These are phyloP conservation scores for Drosophila nigrodunni DNA, from an alignment of 1,140 invertebrate species.

Conservation along the genomic window DNA sequence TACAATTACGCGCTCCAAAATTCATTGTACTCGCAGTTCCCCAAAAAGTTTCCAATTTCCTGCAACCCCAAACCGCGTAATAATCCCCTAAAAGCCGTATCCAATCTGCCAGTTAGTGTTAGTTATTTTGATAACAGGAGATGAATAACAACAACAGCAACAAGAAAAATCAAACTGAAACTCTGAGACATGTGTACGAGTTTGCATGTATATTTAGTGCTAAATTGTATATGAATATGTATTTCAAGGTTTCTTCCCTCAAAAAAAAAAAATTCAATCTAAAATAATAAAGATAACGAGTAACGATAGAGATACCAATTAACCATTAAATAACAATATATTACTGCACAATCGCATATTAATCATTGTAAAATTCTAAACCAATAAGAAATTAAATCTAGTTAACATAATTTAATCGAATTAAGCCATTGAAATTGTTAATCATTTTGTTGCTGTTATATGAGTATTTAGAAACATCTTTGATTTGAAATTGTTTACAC, in stretches of 20 bases:
- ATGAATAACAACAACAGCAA: constrained; percentile 2
- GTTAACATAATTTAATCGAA: constrained; percentile 61
- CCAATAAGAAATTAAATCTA: constrained; percentile 48
- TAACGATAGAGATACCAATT: constrained; percentile 35
- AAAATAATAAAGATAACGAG: constrained; percentile 30
- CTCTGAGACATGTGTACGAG: constrained; percentile 37
- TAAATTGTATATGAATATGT: constrained; percentile 66
- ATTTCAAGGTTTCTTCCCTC: constrained; percentile 77
- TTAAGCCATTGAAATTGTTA: constrained; percentile 50
- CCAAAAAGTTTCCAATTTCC: background rate
- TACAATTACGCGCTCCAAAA: constrained; percentile 73
- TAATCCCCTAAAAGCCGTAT: constrained; percentile 14
- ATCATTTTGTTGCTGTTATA: constrained; percentile 42
- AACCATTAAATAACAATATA: constrained; percentile 17
- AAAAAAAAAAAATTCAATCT: constrained; percentile 44
- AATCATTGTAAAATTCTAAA: constrained; percentile 50
- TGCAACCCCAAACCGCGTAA: constrained; percentile 14
- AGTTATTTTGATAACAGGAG: constrained; percentile 35
- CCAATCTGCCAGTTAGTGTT: constrained; percentile 33
- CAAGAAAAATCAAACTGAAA: constrained; percentile 4
- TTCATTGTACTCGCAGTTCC: constrained; percentile 46
- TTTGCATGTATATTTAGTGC: constrained; percentile 56
- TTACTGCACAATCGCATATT: constrained; percentile 68
- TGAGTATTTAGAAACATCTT: constrained; percentile 20
- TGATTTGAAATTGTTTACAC: constrained; percentile 16